Conservation (phyloP, 1,140 invertebrate genomes). For the Brachionus rotundiformis region DNA sequence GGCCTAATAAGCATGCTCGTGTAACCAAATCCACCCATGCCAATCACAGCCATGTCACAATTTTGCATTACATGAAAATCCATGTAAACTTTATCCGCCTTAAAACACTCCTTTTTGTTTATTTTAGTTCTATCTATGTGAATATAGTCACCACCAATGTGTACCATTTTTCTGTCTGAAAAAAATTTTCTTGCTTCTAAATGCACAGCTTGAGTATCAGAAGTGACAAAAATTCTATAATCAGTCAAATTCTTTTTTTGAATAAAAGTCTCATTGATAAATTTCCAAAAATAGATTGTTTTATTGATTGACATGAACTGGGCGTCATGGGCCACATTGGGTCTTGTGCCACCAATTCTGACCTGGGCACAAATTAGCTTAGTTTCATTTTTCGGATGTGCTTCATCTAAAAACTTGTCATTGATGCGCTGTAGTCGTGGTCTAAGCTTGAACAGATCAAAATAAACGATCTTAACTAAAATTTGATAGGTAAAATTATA, state of each 20-base stretch:
- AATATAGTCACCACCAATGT: not conserved
- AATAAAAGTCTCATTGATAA: conserved; percentile 21
- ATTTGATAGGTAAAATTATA: not conserved
- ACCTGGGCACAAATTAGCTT: conserved; percentile 41
- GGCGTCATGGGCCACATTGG: not conserved
- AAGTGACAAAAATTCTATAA: conserved; percentile 3
- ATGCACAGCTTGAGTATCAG: conserved; percentile 1
- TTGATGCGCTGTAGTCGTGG: not conserved
- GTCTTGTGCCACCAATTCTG: conserved; percentile 44
- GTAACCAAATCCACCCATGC: not conserved
- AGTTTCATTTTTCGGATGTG: not conserved
- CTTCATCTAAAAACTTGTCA: conserved; percentile 1
- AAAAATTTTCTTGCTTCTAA: not conserved
- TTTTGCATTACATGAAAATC: conserved; percentile 16
- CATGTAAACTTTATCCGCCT: not conserved
- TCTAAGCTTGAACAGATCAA: conserved; percentile 1
- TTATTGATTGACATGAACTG: not conserved
- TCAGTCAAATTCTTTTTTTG: not conserved
- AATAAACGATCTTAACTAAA: not conserved
- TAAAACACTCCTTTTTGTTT: not conserved
- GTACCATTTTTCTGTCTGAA: not conserved
- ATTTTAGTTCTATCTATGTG: not conserved
- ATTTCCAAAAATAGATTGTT: not conserved
- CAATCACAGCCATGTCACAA: conserved; percentile 22
- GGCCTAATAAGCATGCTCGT: not conserved